Conservation (phyloP, 2,113 vertebrate genomes). For the Lynx canadensis region DNA sequence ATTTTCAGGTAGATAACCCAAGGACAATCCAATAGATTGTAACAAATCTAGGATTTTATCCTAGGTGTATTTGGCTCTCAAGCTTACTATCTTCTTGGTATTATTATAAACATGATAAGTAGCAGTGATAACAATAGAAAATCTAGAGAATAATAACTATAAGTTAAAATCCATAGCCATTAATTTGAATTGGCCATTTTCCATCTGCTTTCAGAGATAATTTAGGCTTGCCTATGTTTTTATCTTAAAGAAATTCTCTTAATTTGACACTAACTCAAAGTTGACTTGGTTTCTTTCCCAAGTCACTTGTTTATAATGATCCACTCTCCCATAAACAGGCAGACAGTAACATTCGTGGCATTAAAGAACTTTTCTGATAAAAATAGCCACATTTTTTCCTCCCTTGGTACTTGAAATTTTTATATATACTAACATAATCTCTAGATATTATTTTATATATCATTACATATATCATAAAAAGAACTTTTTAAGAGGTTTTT, state of each 20-base stretch:
- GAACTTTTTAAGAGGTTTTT: neutral
- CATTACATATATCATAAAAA: neutral
- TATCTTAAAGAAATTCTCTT: neutral
- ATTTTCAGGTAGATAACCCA: neutral
- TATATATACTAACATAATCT: neutral
- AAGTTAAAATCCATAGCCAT: slow-evolving; percentile 25
- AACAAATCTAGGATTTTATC: neutral
- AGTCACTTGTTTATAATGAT: slow-evolving; percentile 3
- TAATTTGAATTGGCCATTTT: slow-evolving; percentile 50
- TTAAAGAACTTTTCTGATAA: neutral
- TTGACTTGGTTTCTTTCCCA: slow-evolving; percentile 46
- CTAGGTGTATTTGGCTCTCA: neutral
- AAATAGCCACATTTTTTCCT: neutral
- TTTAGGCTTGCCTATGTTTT: neutral
- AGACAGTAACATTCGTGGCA: neutral
- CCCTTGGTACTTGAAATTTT: neutral
- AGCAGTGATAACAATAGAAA: neutral
- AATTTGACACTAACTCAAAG: slow-evolving; percentile 52
- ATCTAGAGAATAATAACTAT: neutral
- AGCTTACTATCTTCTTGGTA: neutral
- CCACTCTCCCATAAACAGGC: neutral
- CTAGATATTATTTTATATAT: neutral
- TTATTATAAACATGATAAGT: neutral
- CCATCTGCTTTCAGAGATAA: slow-evolving; percentile 29
- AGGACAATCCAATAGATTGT: neutral